phyloP scores from a whole-genome alignment of 2,797 vertebrate species.

The Chrosomus eos region DNA sequence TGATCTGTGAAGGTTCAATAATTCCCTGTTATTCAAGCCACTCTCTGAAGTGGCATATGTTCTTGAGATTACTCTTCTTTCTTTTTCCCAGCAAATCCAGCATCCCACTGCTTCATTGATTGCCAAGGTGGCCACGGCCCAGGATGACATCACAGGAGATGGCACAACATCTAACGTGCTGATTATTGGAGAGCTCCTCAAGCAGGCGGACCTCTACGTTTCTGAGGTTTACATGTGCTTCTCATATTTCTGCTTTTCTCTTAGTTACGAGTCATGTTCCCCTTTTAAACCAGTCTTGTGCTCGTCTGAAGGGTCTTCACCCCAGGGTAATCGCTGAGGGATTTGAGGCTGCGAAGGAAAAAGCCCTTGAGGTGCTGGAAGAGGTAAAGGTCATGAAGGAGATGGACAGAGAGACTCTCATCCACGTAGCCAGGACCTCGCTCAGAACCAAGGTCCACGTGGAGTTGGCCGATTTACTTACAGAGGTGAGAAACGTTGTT shows the following conservation, averaged over 20 bases:
- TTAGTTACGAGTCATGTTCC: no score
- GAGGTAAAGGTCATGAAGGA: conserved; percentile 83
- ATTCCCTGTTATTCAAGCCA: conserved; percentile 61
- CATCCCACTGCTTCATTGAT: conserved; percentile 97
- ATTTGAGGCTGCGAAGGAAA: conserved; percentile 94
- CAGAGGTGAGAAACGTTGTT: conserved; percentile 81
- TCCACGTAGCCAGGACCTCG: conserved; percentile 91
- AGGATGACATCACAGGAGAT: conserved; percentile 98
- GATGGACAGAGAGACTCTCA: conserved; percentile 85
- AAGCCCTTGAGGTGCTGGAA: conserved; percentile 87
- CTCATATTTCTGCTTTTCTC: background rate
- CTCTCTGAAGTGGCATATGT: background rate
- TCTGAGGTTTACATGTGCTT: conserved; percentile 82
- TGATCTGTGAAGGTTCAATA: background rate
- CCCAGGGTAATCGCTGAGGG: conserved; percentile 95
- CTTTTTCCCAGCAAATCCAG: conserved; percentile 90
- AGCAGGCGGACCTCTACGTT: conserved; percentile 96
- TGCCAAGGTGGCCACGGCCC: conserved; percentile 96
- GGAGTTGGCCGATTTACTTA: conserved; percentile 92
- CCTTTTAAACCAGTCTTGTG: background rate
- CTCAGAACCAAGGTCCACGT: conserved; percentile 93
- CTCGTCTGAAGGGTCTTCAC: conserved; percentile 86
- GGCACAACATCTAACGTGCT: conserved; percentile 98
- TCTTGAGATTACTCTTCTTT: background rate
- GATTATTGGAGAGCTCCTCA: conserved; percentile 95